Conservation (phyloP, 1,140 invertebrate genomes). For the Macrocentrus cingulum region DNA sequence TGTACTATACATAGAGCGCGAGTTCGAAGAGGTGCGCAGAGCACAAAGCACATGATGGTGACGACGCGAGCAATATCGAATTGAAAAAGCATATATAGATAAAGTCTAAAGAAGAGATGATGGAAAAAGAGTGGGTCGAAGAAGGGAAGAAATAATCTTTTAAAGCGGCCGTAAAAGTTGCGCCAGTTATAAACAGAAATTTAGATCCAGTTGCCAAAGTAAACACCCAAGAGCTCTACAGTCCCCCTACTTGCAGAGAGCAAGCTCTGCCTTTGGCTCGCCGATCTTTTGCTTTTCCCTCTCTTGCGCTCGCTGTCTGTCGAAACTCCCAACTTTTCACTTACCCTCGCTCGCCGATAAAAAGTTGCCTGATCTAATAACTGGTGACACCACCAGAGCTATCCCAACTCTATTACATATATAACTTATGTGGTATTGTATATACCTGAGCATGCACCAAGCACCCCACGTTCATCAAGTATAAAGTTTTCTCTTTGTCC, state of each 20-base stretch:
- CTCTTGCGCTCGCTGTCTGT: too few relatives aligned
- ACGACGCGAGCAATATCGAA: too few relatives aligned
- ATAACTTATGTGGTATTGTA: background rate
- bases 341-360: conserved; percentile 45
- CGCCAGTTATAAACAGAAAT: conserved; percentile 52
- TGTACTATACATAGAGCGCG: too few relatives aligned
- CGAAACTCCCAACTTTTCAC: conserved; percentile 48
- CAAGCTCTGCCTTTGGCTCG: conserved; percentile 8
- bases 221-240: conserved; percentile 36
- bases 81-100: background rate
- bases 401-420: background rate
- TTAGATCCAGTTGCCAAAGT: conserved; percentile 51
- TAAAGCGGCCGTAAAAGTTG: conserved; percentile 44
- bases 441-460: background rate
- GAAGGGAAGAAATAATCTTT: conserved; percentile 45
- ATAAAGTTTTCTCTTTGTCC: too few relatives aligned
- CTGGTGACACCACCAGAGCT: conserved; percentile 31
- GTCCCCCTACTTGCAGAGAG: conserved; percentile 2
- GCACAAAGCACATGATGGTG: conserved; percentile 1
- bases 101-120: conserved; percentile 6
- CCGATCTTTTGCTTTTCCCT: too few relatives aligned
- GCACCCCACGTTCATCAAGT: too few relatives aligned
- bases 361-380: conserved; percentile 51
- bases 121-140: background rate
- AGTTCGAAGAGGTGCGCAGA: too few relatives aligned